Percentiles rank a stretch among this genome's conserved stretches.
Evolutionary conservation across 1,140 invertebrate genomes (phyloP).

Genomic region (Triops cancriformis): DNA sequence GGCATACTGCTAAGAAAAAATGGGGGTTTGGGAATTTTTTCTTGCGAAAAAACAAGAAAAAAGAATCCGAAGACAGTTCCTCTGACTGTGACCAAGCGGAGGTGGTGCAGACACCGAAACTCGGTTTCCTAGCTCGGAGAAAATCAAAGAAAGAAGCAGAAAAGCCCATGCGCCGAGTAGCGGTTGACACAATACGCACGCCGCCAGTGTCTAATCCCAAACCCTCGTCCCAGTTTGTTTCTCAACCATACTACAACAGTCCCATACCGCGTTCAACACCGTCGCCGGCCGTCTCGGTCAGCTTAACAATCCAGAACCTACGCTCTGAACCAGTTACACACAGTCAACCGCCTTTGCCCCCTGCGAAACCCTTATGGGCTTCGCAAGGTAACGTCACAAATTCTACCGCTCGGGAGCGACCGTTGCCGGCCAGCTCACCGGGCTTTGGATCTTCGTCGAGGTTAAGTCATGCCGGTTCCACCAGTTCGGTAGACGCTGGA

Average conservation of each 20-base stretch:
- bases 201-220: constrained; percentile 19
- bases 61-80: constrained; percentile 41
- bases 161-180: constrained; percentile 35
- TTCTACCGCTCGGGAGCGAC: not conserved
- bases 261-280: not conserved
- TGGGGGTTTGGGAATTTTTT: constrained; percentile 64
- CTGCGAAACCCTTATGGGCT: not conserved
- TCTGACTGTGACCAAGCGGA: constrained; percentile 54
- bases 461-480: not conserved
- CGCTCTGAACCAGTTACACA: not conserved
- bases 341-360: not conserved
- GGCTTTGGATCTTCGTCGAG: not conserved
- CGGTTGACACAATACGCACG: not conserved
- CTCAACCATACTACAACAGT: not conserved
- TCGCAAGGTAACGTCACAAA: not conserved
- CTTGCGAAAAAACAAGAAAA: constrained; percentile 47
- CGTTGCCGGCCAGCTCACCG: not conserved
- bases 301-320: not conserved
- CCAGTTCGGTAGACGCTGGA: constrained; percentile 24
- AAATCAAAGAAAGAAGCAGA: constrained; percentile 43
- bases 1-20: constrained; percentile 45
- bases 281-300: not conserved
- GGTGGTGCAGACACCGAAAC: constrained; percentile 31
- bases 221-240: not conserved
- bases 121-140: constrained; percentile 41